Base-by-base conservation (phyloP, 2,888 invertebrate genomes). In the Lasioglossum villosulum region DNA sequence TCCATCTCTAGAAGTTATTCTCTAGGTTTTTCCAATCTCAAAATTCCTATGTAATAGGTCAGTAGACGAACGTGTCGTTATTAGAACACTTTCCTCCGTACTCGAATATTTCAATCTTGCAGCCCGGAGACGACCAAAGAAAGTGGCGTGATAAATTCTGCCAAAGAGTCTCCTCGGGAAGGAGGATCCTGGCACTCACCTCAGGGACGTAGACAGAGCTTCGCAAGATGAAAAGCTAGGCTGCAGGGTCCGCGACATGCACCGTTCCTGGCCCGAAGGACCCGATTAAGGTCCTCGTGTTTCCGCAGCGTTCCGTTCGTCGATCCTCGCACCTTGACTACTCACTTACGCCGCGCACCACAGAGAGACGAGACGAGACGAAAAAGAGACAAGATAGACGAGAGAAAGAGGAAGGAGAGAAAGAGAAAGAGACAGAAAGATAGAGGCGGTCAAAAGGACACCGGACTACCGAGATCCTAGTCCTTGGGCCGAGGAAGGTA, bases 151-250 rank as follows among this genome's bases (percentile, higher is more conserved):
- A 30, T 16, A 34, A 30, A 66, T 34, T 34, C 66, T 14, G 4
- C 27, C 59, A 14, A 27, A n/a, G 27, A 27, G 4, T 27, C 27
- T 14, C 27, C 23, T 52, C 52, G 52, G 23, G 5, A n/a, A 1
- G 23, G 23, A 23, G 10, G 23, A 52, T 52, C 52, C 10, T 52
- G 23, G 66, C 27, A 45, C 89, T 91, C 84, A 93, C 93, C 93
- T 93, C 93, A 93, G 92, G 91, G 88, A 92, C 86, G 93, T 93
- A 89, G 91, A 84, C 92, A 89, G 91, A 92, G 90, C 93, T 91
- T 91, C 90, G 91, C 89, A 90, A 90, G 89, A 86, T 86, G 90
- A 93, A 93, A 92, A 91, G 89, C 88, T 90, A 86, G 68, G 75
- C 80, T 87, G 85, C 91, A 84, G 78, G 90, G 86, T 89, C 89